Percentiles rank a stretch among this genome's conserved stretches.
These are phyloP conservation scores for Marmota flaviventris DNA, from an alignment of 2,113 vertebrate species.

Conservation along the genomic window DNA sequence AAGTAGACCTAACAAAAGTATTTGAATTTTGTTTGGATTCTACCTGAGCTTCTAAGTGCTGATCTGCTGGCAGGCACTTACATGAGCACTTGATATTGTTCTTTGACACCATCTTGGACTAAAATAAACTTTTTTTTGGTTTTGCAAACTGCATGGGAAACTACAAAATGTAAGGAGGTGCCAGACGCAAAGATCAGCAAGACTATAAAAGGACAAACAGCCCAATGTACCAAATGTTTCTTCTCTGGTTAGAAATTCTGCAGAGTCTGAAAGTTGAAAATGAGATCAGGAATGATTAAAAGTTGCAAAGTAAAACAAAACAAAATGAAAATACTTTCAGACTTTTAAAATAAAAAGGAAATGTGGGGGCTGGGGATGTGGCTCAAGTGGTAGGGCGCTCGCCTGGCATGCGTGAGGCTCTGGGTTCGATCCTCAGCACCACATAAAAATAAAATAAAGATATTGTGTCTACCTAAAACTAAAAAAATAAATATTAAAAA, in stretches of 20 bases:
- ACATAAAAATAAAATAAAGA: too few relatives aligned
- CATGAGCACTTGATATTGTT: neutral
- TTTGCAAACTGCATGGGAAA: conserved; percentile 70
- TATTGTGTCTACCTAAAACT: too few relatives aligned
- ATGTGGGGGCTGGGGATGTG: neutral
- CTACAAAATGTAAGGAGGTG: conserved; percentile 45
- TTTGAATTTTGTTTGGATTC: conserved; percentile 31
- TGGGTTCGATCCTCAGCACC: too few relatives aligned
- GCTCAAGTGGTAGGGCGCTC: too few relatives aligned
- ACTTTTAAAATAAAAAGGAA: neutral
- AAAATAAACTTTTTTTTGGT: conserved; percentile 65
- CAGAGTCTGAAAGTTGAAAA: conserved; percentile 21
- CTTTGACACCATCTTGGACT: conserved; percentile 54
- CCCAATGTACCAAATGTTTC: conserved; percentile 13
- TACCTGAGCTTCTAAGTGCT: neutral
- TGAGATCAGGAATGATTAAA: conserved; percentile 40
- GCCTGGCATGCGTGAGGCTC: too few relatives aligned
- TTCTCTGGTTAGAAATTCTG: conserved; percentile 45
- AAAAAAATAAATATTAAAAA: neutral
- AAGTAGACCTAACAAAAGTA: conserved; percentile 14
- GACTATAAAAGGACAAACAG: conserved; percentile 64
- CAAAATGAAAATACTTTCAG: neutral
- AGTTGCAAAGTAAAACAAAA: neutral
- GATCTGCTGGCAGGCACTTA: neutral
- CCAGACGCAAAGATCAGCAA: conserved; percentile 71